Evolutionary conservation across 2,113 vertebrate species (phyloP).

Genomic region (Abramis brama): DNA sequence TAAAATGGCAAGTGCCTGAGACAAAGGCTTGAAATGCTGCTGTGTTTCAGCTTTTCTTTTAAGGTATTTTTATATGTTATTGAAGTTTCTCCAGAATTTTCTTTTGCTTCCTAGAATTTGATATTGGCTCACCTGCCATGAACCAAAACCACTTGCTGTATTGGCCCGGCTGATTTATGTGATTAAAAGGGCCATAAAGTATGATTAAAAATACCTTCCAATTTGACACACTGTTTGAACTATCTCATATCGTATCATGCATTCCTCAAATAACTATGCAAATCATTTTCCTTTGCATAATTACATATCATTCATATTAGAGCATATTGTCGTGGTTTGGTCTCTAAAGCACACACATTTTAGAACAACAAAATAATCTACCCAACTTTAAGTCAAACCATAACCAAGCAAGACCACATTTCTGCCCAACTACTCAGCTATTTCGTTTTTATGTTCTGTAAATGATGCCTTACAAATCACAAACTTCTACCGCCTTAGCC

Average conservation of each 20-base stretch:
- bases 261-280: slow-evolving; percentile 1
- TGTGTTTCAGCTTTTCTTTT: neutral
- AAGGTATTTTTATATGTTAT: neutral
- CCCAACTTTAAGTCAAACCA: neutral
- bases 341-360: neutral
- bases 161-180: neutral
- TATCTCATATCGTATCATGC: neutral
- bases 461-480: neutral
- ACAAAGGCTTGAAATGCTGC: neutral
- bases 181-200: slow-evolving; percentile 19
- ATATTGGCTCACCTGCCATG: neutral
- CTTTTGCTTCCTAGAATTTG: neutral
- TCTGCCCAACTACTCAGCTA: neutral
- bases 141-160: neutral
- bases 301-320: slow-evolving; percentile 7
- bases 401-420: neutral
- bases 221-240: neutral
- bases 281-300: slow-evolving; percentile 2
- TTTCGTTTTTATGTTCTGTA: neutral
- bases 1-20: neutral
- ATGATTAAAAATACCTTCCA: slow-evolving; percentile 26
- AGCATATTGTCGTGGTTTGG: neutral
- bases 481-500: neutral
- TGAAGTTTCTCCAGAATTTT: no score
- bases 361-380: neutral